Percentiles rank a stretch among this genome's conserved stretches.
Conservation (phyloP, 92 coral and sea anemone genomes). For the Scolanthus callimorphus region DNA sequence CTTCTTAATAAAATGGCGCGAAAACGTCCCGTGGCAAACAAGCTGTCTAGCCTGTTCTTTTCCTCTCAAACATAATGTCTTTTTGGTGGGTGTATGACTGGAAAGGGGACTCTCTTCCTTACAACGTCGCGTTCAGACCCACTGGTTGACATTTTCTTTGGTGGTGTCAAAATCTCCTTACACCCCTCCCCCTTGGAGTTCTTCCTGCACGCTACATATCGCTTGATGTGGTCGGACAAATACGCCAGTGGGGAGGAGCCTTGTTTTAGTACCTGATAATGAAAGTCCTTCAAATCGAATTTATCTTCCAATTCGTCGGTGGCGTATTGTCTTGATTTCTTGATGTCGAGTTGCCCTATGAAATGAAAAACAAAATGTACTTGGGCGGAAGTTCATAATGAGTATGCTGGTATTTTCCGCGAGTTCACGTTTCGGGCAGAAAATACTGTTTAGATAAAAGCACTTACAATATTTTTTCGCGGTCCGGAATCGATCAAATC, state of each 20-base stretch:
- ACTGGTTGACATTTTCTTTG: conserved; percentile 14
- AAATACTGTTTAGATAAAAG: no score
- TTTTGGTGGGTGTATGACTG: conserved; percentile 35
- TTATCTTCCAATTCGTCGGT: conserved; percentile 13
- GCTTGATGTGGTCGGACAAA: conserved; percentile 50
- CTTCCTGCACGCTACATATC: conserved; percentile 48
- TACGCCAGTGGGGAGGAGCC: conserved; percentile 81
- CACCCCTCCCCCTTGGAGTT: conserved; percentile 39
- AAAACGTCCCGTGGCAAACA: no score
- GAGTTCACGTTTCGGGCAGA: no score
- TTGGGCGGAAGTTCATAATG: no score
- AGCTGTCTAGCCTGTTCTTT: no score
- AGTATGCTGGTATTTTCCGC: no score
- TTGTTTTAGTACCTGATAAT: conserved; percentile 75
- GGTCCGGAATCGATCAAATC: no score
- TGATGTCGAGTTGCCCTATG: conserved; percentile 70
- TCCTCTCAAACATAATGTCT: conserved; percentile 26
- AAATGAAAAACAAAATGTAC: no score
- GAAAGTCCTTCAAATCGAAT: conserved; percentile 63
- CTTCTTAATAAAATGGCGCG: no score
- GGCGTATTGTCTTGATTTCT: conserved; percentile 50
- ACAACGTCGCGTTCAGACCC: not conserved
- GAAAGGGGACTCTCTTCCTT: conserved; percentile 21
- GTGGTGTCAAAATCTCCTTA: conserved; percentile 40
- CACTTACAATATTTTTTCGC: no score